Conservation (phyloP, 2,888 invertebrate genomes). For the Yponomeuta sedellus region DNA sequence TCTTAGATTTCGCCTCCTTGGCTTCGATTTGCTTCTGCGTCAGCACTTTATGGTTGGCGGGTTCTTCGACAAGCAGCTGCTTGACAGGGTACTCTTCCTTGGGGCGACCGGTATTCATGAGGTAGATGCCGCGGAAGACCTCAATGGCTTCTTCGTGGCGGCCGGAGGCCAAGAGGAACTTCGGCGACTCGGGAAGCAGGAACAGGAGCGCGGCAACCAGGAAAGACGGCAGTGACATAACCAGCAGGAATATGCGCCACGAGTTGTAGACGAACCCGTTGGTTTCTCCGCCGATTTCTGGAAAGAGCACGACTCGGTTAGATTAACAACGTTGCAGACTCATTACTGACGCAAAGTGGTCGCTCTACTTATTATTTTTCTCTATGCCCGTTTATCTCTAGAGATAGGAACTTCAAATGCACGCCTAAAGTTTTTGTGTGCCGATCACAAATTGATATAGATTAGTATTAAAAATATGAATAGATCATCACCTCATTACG, state of each 20-base stretch:
- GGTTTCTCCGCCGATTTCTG: constrained; percentile 82
- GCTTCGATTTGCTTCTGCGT: constrained; percentile 80
- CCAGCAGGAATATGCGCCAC: constrained; percentile 92
- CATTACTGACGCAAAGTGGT: no score
- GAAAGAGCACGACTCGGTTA: constrained; percentile 19
- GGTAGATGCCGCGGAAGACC: constrained; percentile 88
- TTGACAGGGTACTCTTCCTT: constrained; percentile 86
- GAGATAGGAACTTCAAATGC: no score
- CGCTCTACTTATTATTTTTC: no score
- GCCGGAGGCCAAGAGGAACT: constrained; percentile 88
- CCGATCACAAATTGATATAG: no score
- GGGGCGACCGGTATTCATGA: constrained; percentile 86
- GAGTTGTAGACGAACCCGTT: constrained; percentile 88
- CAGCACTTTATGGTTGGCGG: constrained; percentile 58
- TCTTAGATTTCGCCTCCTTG: constrained; percentile 79
- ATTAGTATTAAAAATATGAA: no score
- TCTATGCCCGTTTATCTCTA: no score
- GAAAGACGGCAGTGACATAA: constrained; percentile 93
- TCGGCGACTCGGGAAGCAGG: constrained; percentile 93
- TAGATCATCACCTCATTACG: no score
- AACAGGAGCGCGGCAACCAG: constrained; percentile 88
- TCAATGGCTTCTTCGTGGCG: constrained; percentile 87
- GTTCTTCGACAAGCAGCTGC: constrained; percentile 79
- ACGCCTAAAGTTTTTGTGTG: no score
- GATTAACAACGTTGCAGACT: no score